phyloP scores from a whole-genome alignment of 2,888 invertebrate genomes.

The Eupithecia dodoneata region DNA sequence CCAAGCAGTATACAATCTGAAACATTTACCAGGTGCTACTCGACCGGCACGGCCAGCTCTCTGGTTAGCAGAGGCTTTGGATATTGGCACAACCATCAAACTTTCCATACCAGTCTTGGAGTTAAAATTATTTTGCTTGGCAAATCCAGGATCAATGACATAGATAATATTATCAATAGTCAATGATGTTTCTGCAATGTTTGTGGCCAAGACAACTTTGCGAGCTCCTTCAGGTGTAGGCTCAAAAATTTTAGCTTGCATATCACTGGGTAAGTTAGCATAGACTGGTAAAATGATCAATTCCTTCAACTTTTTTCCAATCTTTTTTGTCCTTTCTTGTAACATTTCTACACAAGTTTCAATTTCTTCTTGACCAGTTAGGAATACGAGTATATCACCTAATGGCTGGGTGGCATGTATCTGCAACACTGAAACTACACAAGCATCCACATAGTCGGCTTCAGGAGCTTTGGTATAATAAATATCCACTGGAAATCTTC shows the following conservation, averaged over 20 bases:
- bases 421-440: constrained; percentile 98
- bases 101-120: constrained; percentile 99
- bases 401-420: constrained; percentile 98
- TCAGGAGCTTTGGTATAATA: constrained; percentile 99
- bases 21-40: constrained; percentile 99
- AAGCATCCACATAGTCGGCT: constrained; percentile 99
- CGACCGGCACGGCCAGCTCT: constrained; percentile 97
- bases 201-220: constrained; percentile 98
- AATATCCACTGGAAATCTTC: constrained; percentile 98
- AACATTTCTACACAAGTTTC: constrained; percentile 95
- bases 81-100: constrained; percentile 98
- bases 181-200: constrained; percentile 99
- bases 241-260: constrained; percentile 99
- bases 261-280: constrained; percentile 98
- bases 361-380: constrained; percentile 97
- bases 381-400: constrained; percentile 98
- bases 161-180: constrained; percentile 99
- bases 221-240: constrained; percentile 98
- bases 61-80: constrained; percentile 99
- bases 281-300: constrained; percentile 97
- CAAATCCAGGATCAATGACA: constrained; percentile 99
- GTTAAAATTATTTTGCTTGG: constrained; percentile 99
- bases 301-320: constrained; percentile 97
- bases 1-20: constrained; percentile 98
- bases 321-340: constrained; percentile 94